Percentiles rank a stretch among this genome's conserved stretches.
These are phyloP conservation scores for Noturus placidus DNA, from an alignment of 2,113 vertebrate genomes.

Conservation along the genomic window DNA sequence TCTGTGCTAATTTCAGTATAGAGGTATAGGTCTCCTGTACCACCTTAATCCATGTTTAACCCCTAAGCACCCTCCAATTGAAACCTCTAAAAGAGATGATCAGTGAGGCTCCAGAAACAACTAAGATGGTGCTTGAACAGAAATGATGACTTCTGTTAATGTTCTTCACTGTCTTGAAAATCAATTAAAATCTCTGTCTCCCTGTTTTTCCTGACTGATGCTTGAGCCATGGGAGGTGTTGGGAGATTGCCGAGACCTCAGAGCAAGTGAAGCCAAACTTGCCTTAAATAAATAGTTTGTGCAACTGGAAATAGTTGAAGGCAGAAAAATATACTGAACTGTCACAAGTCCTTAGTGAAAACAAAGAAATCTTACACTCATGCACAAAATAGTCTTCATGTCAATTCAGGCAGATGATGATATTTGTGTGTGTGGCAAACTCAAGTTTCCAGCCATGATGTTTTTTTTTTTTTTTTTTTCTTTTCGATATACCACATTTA, in stretches of 20 bases:
- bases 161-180: slow-evolving; percentile 63
- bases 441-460: background rate
- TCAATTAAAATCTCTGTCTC: slow-evolving; percentile 56
- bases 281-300: slow-evolving; percentile 43
- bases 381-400: slow-evolving; percentile 11
- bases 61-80: slow-evolving; percentile 18
- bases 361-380: slow-evolving; percentile 24
- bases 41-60: background rate
- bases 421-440: background rate
- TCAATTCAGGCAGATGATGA: slow-evolving; percentile 2
- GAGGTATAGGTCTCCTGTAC: background rate
- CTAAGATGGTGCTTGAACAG: slow-evolving; percentile 60
- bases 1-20: background rate
- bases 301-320: slow-evolving; percentile 43
- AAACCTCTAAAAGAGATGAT: slow-evolving; percentile 42
- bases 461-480: background rate
- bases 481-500: background rate
- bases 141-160: slow-evolving; percentile 64
- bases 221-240: slow-evolving; percentile 50
- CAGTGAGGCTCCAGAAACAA: slow-evolving; percentile 47
- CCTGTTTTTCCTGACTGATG: slow-evolving; percentile 43
- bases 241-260: slow-evolving; percentile 44
- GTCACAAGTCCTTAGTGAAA: slow-evolving; percentile 38
- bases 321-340: slow-evolving; percentile 43
- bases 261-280: slow-evolving; percentile 45